Evolutionary conservation across 2,888 invertebrate species (phyloP).

Genomic region (Xylota sylvarum): DNA sequence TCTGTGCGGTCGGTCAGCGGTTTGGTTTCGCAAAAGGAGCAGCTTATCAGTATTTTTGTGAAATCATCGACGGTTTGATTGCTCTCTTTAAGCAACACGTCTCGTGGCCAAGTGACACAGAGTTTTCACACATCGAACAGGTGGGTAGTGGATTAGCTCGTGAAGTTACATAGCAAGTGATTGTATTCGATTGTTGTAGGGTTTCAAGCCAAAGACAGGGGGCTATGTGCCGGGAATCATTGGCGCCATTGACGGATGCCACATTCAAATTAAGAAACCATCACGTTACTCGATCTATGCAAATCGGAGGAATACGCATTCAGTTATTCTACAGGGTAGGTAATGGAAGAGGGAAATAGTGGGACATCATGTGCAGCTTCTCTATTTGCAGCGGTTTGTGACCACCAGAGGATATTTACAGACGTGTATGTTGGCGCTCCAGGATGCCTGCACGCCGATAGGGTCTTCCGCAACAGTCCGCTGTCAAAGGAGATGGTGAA

Average conservation of each 20-base stretch:
- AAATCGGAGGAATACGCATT: constrained; percentile 43
- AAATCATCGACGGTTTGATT: constrained; percentile 52
- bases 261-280: constrained; percentile 62
- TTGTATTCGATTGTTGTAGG: constrained; percentile 10
- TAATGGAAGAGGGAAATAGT: not conserved
- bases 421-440: constrained; percentile 63
- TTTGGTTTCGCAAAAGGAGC: constrained; percentile 51
- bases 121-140: constrained; percentile 55
- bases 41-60: constrained; percentile 57
- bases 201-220: constrained; percentile 57
- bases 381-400: constrained; percentile 42
- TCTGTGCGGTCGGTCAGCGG: constrained; percentile 30
- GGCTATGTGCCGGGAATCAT: constrained; percentile 57
- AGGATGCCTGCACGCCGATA: constrained; percentile 43
- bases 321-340: constrained; percentile 60
- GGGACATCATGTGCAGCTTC: not conserved
- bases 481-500: constrained; percentile 38
- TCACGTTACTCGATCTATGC: constrained; percentile 64
- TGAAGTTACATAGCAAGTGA: not conserved
- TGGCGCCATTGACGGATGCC: constrained; percentile 62
- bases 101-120: constrained; percentile 34
- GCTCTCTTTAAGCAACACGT: constrained; percentile 55
- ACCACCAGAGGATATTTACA: constrained; percentile 64
- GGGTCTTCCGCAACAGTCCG: constrained; percentile 57
- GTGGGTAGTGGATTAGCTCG: not conserved